Evolutionary conservation across 2,888 invertebrate genomes (phyloP), one percentile per base, ranked within the genome.

Genomic region (Pterobdella sp.): DNA sequence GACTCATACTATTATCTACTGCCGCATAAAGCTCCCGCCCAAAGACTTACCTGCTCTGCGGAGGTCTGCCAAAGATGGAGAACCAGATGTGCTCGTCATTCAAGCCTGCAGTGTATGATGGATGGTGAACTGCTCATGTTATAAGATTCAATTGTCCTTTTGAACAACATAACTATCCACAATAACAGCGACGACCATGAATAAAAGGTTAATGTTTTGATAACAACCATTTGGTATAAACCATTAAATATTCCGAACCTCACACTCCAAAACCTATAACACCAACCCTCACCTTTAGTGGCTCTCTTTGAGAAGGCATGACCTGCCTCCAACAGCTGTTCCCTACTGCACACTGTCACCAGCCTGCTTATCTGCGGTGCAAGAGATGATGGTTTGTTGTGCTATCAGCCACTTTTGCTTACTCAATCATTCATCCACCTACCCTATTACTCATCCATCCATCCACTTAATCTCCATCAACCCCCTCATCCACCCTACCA

Each of bases 81-180:
- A 86, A 85, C 86, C 86, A 86, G 65, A 86, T 79, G 78, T 86
- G 86, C 2, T 84, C 85, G 75, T 87, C 86, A 22, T 35, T 36
- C 34, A 71, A 31, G 18, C 71, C 71, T 56, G n/a, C n/a, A n/a
- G n/a, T n/a, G n/a, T n/a, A n/a, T n/a, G n/a, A n/a, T n/a, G n/a
- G n/a, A n/a, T n/a, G n/a, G n/a, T n/a, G n/a, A n/a, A n/a, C n/a
- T n/a, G n/a, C n/a, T n/a, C n/a, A n/a, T n/a, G n/a, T n/a, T n/a
- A n/a, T n/a, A n/a, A n/a, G n/a, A n/a, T n/a, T n/a, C n/a, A n/a
- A n/a, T n/a, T n/a, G n/a, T n/a, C n/a, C n/a, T n/a, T n/a, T n/a
- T n/a, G n/a, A n/a, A n/a, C n/a, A n/a, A n/a, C n/a, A n/a, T n/a
- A n/a, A n/a, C n/a, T n/a, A n/a, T n/a, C n/a, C n/a, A n/a, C n/a